Conservation (phyloP, 2,113 vertebrate species). For the Chrysemys picta region DNA sequence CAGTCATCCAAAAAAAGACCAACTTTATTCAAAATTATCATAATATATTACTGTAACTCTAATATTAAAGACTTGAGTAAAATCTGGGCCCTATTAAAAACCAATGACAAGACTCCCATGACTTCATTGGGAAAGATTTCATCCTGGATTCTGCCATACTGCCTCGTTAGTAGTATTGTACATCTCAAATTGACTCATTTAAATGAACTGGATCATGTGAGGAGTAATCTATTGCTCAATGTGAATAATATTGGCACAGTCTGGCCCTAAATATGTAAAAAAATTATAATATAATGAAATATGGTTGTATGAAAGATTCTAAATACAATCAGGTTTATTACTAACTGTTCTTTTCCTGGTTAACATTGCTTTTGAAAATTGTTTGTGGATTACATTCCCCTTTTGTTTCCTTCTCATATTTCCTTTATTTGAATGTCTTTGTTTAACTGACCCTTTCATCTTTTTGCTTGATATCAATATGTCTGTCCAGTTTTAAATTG, state of each 20-base stretch:
- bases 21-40: background rate
- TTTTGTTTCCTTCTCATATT: background rate
- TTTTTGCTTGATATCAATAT: background rate
- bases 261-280: background rate
- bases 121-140: background rate
- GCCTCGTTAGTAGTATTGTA: background rate
- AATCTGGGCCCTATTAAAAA: background rate
- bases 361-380: background rate
- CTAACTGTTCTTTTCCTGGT: background rate
- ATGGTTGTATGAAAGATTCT: background rate
- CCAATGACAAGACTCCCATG: background rate
- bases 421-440: background rate
- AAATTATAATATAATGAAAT: background rate
- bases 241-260: background rate
- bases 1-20: background rate
- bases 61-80: background rate
- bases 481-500: background rate
- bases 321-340: background rate
- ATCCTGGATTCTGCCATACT: background rate
- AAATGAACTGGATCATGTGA: background rate
- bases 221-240: background rate
- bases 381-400: background rate
- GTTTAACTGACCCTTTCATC: background rate
- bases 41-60: background rate
- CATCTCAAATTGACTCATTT: background rate